Evolutionary conservation across 2,888 invertebrate species (phyloP).

Genomic region (Apamea crenata): DNA sequence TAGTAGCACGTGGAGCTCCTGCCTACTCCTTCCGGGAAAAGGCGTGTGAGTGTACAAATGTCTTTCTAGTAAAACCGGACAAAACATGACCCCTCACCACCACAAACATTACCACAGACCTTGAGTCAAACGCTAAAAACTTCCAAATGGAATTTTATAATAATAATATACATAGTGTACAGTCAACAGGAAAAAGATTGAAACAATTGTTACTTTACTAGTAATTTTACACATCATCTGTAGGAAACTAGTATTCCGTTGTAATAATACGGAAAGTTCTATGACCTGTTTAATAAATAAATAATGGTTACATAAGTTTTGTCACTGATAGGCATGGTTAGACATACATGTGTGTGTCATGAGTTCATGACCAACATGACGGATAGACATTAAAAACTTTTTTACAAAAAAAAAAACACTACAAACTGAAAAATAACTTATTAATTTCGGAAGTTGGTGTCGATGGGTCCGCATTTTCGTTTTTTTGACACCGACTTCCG

Average conservation of each 20-base stretch:
- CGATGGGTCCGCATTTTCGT: too few species aligned
- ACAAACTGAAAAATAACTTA: too few species aligned
- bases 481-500: too few species aligned
- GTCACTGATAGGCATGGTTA: not conserved
- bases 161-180: not conserved
- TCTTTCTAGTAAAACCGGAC: conserved; percentile 7
- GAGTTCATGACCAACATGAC: not conserved
- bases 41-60: conserved; percentile 12
- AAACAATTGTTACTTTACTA: conserved; percentile 12
- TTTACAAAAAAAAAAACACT: too few species aligned
- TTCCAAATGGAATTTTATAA: conserved; percentile 49
- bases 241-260: conserved; percentile 33
- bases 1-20: not conserved
- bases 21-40: conserved; percentile 11
- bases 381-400: not conserved
- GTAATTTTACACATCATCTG: conserved; percentile 23
- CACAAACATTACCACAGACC: conserved; percentile 8
- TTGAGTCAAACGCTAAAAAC: conserved; percentile 24
- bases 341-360: conserved; percentile 15
- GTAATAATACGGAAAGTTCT: conserved; percentile 39
- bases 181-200: conserved; percentile 43
- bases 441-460: too few species aligned
- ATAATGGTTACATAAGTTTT: not conserved
- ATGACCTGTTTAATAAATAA: conserved; percentile 23
- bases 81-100: not conserved